phyloP scores from a whole-genome alignment of 2,113 vertebrate genomes.

The Diphyllodes magnificus region DNA sequence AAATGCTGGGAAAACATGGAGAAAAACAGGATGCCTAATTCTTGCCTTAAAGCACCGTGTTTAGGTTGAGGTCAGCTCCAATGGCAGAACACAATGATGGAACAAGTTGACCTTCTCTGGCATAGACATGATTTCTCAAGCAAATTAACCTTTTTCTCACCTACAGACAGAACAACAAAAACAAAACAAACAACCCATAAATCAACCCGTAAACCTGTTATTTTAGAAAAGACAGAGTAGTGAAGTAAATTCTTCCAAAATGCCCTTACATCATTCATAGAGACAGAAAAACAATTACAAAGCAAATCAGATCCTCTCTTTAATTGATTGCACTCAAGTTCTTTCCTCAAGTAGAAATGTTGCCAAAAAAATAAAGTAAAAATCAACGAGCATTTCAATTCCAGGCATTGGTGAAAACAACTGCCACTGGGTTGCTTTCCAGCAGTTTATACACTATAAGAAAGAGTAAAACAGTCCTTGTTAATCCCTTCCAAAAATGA shows the following conservation, averaged over 20 bases:
- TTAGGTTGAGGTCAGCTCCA: conserved; percentile 39
- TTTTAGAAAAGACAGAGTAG: conserved; percentile 53
- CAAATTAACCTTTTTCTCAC: conserved; percentile 68
- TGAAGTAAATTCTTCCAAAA: conserved; percentile 59
- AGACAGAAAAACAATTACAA: conserved; percentile 68
- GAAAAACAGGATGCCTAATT: conserved; percentile 36
- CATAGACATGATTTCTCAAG: conserved; percentile 62
- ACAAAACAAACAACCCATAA: conserved; percentile 66
- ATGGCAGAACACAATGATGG: conserved; percentile 45
- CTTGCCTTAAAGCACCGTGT: background rate
- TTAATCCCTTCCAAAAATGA: background rate
- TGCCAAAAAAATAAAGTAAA: background rate
- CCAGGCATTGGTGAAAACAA: background rate
- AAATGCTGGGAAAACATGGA: background rate
- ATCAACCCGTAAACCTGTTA: conserved; percentile 52
- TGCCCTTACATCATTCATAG: conserved; percentile 60
- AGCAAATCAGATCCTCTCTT: conserved; percentile 61
- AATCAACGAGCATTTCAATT: background rate
- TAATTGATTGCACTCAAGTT: conserved; percentile 64
- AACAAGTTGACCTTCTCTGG: conserved; percentile 66
- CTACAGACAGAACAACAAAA: conserved; percentile 59
- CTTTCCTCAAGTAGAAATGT: conserved; percentile 19
- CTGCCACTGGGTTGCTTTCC: background rate
- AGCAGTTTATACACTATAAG: background rate
- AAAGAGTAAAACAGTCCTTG: background rate